phyloP scores from a whole-genome alignment of 1,140 invertebrate genomes.

The Bombus picipes region DNA sequence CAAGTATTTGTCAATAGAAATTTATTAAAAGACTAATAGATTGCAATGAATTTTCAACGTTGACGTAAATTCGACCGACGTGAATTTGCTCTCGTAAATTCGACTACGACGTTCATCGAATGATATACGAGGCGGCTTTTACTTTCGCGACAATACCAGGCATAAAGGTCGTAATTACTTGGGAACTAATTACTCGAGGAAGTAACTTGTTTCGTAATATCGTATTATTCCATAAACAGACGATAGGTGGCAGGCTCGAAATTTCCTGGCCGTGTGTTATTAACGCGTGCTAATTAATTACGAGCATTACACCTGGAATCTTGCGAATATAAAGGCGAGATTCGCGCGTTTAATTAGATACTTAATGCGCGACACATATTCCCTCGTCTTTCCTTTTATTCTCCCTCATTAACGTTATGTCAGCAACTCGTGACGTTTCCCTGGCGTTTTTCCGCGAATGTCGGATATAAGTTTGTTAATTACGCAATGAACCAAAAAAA shows the following conservation, averaged over 20 bases:
- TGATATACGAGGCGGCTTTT: slow-evolving; percentile 47
- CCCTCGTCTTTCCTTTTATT: background rate
- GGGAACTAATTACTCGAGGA: slow-evolving; percentile 62
- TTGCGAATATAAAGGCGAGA: background rate
- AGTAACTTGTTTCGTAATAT: slow-evolving; percentile 63
- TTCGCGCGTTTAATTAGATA: background rate
- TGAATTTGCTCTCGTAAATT: slow-evolving; percentile 11
- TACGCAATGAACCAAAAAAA: background rate
- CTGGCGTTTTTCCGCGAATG: background rate
- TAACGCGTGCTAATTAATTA: slow-evolving; percentile 37
- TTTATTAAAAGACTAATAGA: no score
- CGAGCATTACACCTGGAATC: background rate
- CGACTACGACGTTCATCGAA: slow-evolving; percentile 34
- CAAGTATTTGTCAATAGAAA: no score
- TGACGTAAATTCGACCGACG: background rate
- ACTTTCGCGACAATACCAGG: slow-evolving; percentile 55
- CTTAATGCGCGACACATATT: background rate
- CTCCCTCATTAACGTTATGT: background rate
- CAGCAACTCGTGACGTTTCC: background rate
- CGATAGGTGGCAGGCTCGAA: slow-evolving; percentile 58
- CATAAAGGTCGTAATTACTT: slow-evolving; percentile 67
- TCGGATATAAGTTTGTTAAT: background rate
- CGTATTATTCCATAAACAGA: slow-evolving; percentile 56
- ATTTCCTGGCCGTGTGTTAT: slow-evolving; percentile 52
- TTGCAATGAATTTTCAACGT: background rate